These are phyloP conservation scores for Syrista parreyssii DNA, from an alignment of 2,888 invertebrate species.

Conservation along the genomic window DNA sequence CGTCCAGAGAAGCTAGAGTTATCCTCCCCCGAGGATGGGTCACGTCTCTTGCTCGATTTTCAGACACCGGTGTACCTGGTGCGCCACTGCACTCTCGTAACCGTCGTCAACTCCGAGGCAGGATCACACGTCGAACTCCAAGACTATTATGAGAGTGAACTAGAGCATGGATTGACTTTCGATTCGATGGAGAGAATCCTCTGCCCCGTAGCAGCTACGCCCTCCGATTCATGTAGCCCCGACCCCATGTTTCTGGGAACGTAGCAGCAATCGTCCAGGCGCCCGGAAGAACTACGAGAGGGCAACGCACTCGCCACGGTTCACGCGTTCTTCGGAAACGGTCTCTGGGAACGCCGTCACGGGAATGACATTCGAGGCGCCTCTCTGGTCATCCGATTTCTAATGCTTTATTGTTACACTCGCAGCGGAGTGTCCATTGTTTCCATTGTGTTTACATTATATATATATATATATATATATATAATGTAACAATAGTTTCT, in stretches of 20 bases:
- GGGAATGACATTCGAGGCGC: background rate
- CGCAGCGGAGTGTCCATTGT: background rate
- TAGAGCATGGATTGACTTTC: slow-evolving; percentile 50
- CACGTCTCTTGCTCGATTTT: background rate
- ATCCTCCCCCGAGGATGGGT: background rate
- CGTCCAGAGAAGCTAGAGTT: background rate
- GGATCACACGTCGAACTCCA: background rate
- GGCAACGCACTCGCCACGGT: slow-evolving; percentile 11
- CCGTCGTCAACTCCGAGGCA: background rate
- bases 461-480: too few species aligned
- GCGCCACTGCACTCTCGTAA: background rate
- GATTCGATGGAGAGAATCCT: slow-evolving; percentile 31
- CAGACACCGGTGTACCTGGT: background rate
- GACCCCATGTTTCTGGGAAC: slow-evolving; percentile 2
- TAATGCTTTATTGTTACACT: background rate
- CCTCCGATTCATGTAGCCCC: background rate
- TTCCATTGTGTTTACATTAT: background rate
- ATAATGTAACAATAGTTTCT: background rate
- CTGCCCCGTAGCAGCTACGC: background rate
- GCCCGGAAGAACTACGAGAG: slow-evolving; percentile 7
- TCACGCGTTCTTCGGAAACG: background rate
- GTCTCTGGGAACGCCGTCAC: background rate
- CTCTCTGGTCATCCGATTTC: background rate
- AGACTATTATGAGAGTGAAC: slow-evolving; percentile 45
- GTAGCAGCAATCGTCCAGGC: background rate